Evolutionary conservation across 2,888 invertebrate genomes (phyloP), one percentile per base, ranked within the genome.

Genomic region (Amphipoea oculea): DNA sequence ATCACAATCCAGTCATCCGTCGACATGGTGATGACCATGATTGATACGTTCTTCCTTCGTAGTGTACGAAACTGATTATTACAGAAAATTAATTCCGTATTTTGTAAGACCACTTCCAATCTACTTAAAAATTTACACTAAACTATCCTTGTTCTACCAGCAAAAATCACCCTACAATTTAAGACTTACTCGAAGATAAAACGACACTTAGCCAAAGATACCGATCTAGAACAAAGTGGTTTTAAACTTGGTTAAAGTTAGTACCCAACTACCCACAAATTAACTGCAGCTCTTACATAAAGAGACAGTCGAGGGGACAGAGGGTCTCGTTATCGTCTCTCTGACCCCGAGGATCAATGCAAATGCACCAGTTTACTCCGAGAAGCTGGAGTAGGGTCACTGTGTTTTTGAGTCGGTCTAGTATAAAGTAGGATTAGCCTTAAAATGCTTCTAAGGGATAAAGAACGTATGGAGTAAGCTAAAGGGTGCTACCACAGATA

Each of bases 291-390:
- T 76, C 71, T 76, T 72, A 48, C 54, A 70, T 60, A 74, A 77
- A 54, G 73, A 73, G 72, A 78, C 63, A 62, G 51, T 54, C 7
- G 40, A 14, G 29, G 57, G 45, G 14, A 20, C 67, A 75, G 45
- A 67, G 75, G 57, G 51, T 17, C 79, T 78, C 79, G 73, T 86
- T 83, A 89, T 77, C 62, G 73, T 66, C 74, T 77, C 79, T 63
- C 60, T 79, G 86, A 83, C 85, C 86, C 84, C 87, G 65, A 4
- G 73, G 68, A 79, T 83, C 75, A 80, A 87, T 83, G 84, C 72
- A 76, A 83, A 83, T 86, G 76, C 57, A 51, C 66, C 12, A 72
- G 62, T 67, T 71, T 42, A 57, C 57, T 77, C 20, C n/a, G 14
- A 60, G 14, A 5, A 54, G 29, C 17, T 60, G 12, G 42, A 0